Percentiles rank a stretch among this genome's conserved stretches.
Conservation (phyloP, 2,113 vertebrate genomes). For the Sisor rabdophorus region DNA sequence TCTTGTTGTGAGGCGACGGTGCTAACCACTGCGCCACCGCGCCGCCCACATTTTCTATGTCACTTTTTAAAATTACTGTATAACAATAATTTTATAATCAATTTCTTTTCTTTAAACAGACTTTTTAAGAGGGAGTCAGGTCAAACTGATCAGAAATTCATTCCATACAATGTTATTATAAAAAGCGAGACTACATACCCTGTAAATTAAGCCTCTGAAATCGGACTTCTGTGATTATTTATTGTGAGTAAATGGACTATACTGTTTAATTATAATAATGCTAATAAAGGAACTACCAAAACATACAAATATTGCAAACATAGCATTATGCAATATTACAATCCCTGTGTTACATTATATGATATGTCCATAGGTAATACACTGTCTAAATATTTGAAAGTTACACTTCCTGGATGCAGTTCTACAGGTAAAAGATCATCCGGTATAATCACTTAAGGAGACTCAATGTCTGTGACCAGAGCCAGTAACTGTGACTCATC, state of each 20-base stretch:
- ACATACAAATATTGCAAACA: no score
- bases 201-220: conserved; percentile 5
- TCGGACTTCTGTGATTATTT: conserved; percentile 14
- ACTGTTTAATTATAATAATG: no score
- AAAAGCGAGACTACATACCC: no score
- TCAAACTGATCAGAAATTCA: not conserved
- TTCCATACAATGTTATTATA: no score
- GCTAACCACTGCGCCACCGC: no score
- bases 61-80: not conserved
- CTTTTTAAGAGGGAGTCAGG: not conserved
- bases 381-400: not conserved
- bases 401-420: conserved; percentile 12
- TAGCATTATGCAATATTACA: not conserved
- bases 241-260: conserved; percentile 1
- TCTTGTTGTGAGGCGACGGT: no score
- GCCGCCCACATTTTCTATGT: no score
- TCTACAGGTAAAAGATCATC: not conserved
- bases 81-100: conserved; percentile 33
- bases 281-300: no score
- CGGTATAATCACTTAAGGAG: not conserved
- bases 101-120: no score
- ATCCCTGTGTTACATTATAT: not conserved
- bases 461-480: not conserved
- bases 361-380: not conserved
- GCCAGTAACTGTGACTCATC: conserved; percentile 9